A percentile compares a stretch with the other conserved stretches of the same genome.
Evolutionary conservation across 1,140 invertebrate species (phyloP).

Genomic region (Saccostrea cuccullata): DNA sequence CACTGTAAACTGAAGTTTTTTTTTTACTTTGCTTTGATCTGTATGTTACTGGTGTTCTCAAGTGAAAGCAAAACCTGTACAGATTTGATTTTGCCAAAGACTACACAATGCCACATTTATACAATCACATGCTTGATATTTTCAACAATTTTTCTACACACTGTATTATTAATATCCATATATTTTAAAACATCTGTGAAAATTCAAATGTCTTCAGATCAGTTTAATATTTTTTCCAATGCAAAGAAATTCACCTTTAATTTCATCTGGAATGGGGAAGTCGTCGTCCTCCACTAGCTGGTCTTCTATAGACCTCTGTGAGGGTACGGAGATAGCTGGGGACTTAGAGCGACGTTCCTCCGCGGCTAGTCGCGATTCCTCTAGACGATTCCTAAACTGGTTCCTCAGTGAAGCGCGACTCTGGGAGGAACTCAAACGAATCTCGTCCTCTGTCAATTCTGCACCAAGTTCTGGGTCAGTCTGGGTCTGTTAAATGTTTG

Average conservation of each 20-base stretch:
- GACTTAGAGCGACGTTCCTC: conserved; percentile 72
- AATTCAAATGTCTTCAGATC: no score
- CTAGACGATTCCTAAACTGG: conserved; percentile 67
- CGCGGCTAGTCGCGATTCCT: conserved; percentile 64
- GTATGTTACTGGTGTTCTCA: no score
- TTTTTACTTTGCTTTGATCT: no score
- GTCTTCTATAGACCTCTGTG: conserved; percentile 68
- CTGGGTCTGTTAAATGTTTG: conserved; percentile 31
- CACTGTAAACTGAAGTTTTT: no score
- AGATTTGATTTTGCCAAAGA: no score
- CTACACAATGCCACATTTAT: no score
- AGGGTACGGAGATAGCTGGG: conserved; percentile 66
- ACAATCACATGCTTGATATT: no score
- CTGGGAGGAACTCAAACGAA: conserved; percentile 60
- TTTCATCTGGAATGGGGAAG: conserved; percentile 60
- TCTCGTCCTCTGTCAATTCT: conserved; percentile 52
- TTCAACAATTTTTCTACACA: no score
- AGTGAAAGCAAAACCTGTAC: no score
- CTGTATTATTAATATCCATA: no score
- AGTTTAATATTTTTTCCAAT: no score
- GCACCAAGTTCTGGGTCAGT: conserved; percentile 47
- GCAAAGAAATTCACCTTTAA: conserved; percentile 57
- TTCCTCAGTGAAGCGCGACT: conserved; percentile 68
- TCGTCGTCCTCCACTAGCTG: conserved; percentile 72
- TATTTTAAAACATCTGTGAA: no score